phyloP scores from a whole-genome alignment of 2,113 vertebrate species.

The Chelonoidis abingdonii region DNA sequence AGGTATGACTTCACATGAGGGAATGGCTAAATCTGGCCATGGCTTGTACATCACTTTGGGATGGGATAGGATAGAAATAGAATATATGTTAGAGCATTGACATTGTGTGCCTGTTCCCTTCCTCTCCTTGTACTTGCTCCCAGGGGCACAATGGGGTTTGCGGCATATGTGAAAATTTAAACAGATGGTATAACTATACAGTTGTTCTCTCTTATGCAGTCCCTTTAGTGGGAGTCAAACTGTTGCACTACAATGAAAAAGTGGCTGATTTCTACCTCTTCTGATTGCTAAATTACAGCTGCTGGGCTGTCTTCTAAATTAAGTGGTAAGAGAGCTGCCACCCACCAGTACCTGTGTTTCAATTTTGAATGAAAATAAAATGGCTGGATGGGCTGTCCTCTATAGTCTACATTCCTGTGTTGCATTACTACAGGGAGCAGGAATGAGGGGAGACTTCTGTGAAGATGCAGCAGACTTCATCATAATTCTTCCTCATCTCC shows the following conservation, averaged over 20 bases:
- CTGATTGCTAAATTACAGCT: neutral
- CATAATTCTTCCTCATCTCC: neutral
- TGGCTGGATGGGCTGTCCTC: neutral
- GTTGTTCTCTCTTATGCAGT: neutral
- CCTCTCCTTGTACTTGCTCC: neutral
- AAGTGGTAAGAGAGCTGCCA: accelerated
- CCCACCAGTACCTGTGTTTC: neutral
- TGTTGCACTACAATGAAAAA: neutral
- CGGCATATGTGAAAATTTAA: neutral
- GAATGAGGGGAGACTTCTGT: neutral
- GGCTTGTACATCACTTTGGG: neutral
- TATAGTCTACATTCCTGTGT: neutral
- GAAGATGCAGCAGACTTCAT: accelerated
- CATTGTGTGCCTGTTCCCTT: neutral
- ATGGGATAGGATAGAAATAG: neutral
- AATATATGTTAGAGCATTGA: neutral
- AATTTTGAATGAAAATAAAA: neutral
- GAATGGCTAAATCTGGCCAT: neutral
- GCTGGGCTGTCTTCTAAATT: neutral
- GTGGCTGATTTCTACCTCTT: neutral
- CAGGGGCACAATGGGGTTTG: neutral
- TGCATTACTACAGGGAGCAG: neutral
- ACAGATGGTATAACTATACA: neutral
- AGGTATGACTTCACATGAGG: neutral
- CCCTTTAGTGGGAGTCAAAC: neutral